Conservation (phyloP, 2,888 invertebrate genomes). For the Onthophagus sagittarius region DNA sequence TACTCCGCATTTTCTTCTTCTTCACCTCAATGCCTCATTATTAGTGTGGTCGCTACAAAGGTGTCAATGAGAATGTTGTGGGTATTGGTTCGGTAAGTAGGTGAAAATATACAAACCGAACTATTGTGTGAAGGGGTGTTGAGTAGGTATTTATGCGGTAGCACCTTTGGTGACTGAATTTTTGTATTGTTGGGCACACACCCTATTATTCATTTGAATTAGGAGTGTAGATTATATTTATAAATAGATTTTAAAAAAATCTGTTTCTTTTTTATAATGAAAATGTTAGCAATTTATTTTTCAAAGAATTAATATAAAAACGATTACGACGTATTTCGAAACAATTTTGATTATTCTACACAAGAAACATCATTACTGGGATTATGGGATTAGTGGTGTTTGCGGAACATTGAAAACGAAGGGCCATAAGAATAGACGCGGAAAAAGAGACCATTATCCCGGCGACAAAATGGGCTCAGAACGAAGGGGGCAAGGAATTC, state of each 20-base stretch:
- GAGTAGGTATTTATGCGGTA: neutral
- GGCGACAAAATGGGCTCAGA: neutral
- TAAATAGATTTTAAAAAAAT: no score
- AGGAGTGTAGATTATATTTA: no score
- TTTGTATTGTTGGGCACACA: constrained; percentile 2
- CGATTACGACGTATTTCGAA: no score
- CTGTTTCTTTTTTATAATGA: no score
- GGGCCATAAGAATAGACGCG: neutral
- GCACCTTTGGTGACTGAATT: constrained; percentile 7
- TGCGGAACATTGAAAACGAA: neutral
- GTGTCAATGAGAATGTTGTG: constrained; percentile 28
- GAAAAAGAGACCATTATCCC: neutral
- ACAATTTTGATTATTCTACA: no score
- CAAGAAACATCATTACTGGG: neutral
- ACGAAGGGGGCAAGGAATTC: neutral
- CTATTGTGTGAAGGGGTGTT: neutral
- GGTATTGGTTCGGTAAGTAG: constrained; percentile 23
- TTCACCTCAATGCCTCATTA: neutral
- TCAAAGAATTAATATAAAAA: no score
- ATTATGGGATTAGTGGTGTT: neutral
- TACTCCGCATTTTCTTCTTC: constrained; percentile 36
- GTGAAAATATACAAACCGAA: neutral
- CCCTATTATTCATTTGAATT: neutral
- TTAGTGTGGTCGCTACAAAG: constrained; percentile 18
- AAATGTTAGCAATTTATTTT: no score